phyloP scores from a whole-genome alignment of 2,113 vertebrate species.

The Anoura caudifer region DNA sequence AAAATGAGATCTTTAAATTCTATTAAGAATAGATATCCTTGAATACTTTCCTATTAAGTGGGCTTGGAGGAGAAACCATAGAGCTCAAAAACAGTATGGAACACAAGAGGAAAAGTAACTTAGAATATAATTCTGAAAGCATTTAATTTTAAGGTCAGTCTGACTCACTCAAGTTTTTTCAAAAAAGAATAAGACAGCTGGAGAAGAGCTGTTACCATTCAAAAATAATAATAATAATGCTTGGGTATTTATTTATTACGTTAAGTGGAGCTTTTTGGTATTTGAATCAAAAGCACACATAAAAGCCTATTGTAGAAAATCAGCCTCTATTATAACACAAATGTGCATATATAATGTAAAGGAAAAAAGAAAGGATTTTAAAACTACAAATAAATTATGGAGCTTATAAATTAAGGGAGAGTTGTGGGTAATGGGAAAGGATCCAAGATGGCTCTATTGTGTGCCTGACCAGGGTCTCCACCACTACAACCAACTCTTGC shows the following conservation, averaged over 20 bases:
- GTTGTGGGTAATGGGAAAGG: neutral
- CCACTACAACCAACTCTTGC: neutral
- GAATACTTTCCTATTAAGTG: neutral
- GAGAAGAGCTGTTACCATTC: neutral
- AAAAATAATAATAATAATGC: no score
- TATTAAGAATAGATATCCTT: slow-evolving; percentile 7
- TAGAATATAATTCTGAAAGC: slow-evolving; percentile 62
- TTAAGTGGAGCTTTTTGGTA: neutral
- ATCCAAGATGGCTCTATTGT: no score
- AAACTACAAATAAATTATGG: neutral
- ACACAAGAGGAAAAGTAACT: slow-evolving; percentile 58
- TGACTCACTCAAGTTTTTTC: neutral
- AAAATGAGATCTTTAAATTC: neutral
- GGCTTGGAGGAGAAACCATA: slow-evolving; percentile 33
- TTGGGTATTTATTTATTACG: neutral
- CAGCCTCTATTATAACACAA: neutral
- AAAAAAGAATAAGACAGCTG: neutral
- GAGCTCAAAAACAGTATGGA: slow-evolving; percentile 46
- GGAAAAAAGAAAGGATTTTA: neutral
- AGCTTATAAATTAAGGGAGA: neutral
- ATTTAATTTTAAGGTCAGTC: neutral
- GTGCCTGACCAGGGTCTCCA: neutral
- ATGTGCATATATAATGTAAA: neutral
- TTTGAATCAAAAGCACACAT: slow-evolving; percentile 27
- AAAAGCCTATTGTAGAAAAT: slow-evolving; percentile 23